phyloP scores from a whole-genome alignment of 1,140 invertebrate species.

The Halesus radiatus region DNA sequence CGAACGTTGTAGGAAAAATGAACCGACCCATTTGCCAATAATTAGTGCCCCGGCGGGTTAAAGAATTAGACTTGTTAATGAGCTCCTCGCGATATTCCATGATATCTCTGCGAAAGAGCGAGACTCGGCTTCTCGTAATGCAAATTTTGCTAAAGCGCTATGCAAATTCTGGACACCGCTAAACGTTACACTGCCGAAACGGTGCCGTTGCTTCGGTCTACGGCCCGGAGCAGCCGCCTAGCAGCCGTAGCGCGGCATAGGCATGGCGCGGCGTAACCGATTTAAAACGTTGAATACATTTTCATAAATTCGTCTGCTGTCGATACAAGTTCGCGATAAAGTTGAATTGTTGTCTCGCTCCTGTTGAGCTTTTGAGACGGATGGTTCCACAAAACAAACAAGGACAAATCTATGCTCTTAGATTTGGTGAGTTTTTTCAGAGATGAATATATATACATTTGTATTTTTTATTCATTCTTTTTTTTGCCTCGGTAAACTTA shows the following conservation, averaged over 20 bases:
- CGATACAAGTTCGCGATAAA: conserved; percentile 26
- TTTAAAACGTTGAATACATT: conserved; percentile 57
- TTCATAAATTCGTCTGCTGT: conserved; percentile 54
- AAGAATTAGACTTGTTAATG: conserved; percentile 58
- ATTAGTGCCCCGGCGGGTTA: conserved; percentile 52
- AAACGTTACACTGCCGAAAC: conserved; percentile 48
- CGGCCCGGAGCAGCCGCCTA: conserved; percentile 10
- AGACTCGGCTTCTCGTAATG: conserved; percentile 41
- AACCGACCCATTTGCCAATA: conserved; percentile 55
- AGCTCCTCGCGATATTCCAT: conserved; percentile 44
- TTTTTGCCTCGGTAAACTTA: too few relatives aligned
- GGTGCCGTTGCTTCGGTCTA: background rate
- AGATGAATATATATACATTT: too few relatives aligned
- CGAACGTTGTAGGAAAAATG: conserved; percentile 36
- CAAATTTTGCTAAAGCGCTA: conserved; percentile 51
- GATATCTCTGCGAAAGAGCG: conserved; percentile 45
- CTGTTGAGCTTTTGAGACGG: background rate
- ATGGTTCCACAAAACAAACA: background rate
- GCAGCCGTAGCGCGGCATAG: background rate
- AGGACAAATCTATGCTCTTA: too few relatives aligned
- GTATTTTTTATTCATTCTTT: too few relatives aligned
- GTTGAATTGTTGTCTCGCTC: conserved; percentile 1
- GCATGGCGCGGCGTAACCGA: conserved; percentile 10
- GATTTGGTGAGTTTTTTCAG: too few relatives aligned
- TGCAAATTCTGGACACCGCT: conserved; percentile 55